Evolutionary conservation across 2,888 invertebrate genomes (phyloP), one percentile per base, ranked within the genome.

Genomic region (Meghimatium bilineatum): DNA sequence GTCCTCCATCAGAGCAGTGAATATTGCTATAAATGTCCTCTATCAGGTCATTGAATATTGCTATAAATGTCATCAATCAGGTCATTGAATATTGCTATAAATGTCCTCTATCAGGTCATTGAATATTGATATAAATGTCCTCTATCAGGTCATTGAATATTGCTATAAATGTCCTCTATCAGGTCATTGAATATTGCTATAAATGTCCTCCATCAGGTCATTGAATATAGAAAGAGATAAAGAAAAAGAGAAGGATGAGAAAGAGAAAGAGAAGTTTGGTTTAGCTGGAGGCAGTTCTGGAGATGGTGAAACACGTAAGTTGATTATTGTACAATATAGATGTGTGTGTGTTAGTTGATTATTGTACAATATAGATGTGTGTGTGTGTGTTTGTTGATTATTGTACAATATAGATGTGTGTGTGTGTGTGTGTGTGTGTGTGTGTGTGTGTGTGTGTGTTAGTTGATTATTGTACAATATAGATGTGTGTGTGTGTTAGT

Each of bases 91-190:
- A 97, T 98, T n/a, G n/a, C n/a, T 44, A 12, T 12, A 44, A 8
- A 5, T 44, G 44, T 44, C 44, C 44, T 12, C 12, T 90, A 92
- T n/a, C 91, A 96, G 98, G 90, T 98, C 98, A 87, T 95, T 98
- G 88, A 98, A 98, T 94, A 97, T 98, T 96, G 98, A 98, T 94
- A 96, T 97, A 56, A 97, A 97, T 94, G n/a, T n/a, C n/a, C n/a
- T n/a, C n/a, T n/a, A n/a, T n/a, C n/a, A n/a, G n/a, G n/a, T n/a
- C n/a, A n/a, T n/a, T n/a, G n/a, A n/a, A n/a, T n/a, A n/a, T n/a
- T n/a, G n/a, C n/a, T 44, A 12, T 12, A 44, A 8, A 5, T 44
- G 44, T 44, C 44, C 44, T 12, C 12, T 90, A 92, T n/a, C 91
- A 96, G 98, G 90, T 98, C 98, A 87, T 95, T 98, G 88, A 98